Evolutionary conservation across 1,140 invertebrate genomes (phyloP).

Genomic region (Eumeta japonica): DNA sequence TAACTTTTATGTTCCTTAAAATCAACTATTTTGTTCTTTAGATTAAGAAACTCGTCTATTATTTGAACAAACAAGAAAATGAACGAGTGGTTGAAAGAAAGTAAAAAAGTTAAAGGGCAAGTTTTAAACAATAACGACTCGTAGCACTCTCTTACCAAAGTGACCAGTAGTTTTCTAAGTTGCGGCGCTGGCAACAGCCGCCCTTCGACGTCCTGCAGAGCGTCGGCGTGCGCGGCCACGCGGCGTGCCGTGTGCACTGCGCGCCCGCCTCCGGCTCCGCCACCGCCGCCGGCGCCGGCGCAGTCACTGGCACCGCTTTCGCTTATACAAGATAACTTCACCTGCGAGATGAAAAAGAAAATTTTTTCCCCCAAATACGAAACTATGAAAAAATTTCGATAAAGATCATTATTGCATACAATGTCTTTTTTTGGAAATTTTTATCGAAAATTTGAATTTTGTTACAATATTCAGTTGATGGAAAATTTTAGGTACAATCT

Average conservation of each 20-base stretch:
- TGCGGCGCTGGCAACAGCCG: conserved; percentile 74
- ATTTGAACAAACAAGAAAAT: not conserved
- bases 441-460: too few relatives aligned
- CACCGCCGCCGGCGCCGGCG: not conserved
- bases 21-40: too few relatives aligned
- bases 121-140: not conserved
- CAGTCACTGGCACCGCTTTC: conserved; percentile 21
- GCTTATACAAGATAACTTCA: conserved; percentile 49
- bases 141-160: conserved; percentile 59
- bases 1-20: too few relatives aligned
- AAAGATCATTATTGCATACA: too few relatives aligned
- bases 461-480: too few relatives aligned
- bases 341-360: conserved; percentile 18
- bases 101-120: too few relatives aligned
- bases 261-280: conserved; percentile 41
- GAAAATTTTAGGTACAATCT: too few relatives aligned
- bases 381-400: not conserved
- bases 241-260: conserved; percentile 73
- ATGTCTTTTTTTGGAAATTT: too few relatives aligned
- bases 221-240: conserved; percentile 73
- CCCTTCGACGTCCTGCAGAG: conserved; percentile 75
- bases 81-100: not conserved
- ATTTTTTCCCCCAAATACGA: too few relatives aligned
- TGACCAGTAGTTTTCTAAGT: conserved; percentile 58
- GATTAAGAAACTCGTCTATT: not conserved